Evolutionary conservation across 2,888 invertebrate species (phyloP).

Genomic region (Oxytorus armatus): DNA sequence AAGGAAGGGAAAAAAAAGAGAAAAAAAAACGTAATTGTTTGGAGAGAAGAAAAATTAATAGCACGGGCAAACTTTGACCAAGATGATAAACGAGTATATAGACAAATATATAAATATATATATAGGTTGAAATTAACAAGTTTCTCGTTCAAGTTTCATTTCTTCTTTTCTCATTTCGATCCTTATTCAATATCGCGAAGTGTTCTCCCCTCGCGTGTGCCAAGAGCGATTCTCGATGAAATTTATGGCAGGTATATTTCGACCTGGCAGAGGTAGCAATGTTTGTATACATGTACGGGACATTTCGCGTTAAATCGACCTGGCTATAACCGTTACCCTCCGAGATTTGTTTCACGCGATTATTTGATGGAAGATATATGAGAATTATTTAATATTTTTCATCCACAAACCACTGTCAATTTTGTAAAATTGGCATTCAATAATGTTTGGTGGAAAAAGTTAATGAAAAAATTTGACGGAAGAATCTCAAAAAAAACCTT

Average conservation of each 20-base stretch:
- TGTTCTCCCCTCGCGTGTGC: slow-evolving; percentile 58
- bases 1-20: too few species aligned
- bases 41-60: slow-evolving; percentile 46
- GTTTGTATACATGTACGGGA: slow-evolving; percentile 5
- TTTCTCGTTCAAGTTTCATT: slow-evolving; percentile 44
- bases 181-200: slow-evolving; percentile 58
- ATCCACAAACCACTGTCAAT: too few species aligned
- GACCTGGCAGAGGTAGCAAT: slow-evolving; percentile 38
- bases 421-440: too few species aligned
- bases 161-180: slow-evolving; percentile 35
- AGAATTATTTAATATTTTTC: too few species aligned
- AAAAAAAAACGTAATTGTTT: slow-evolving; percentile 26
- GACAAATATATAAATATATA: not conserved
- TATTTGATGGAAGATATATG: too few species aligned
- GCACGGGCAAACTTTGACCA: slow-evolving; percentile 2
- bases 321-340: not conserved
- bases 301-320: not conserved
- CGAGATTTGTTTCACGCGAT: too few species aligned
- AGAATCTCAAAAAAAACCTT: too few species aligned
- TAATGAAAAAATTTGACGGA: too few species aligned
- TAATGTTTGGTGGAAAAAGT: too few species aligned
- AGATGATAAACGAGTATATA: slow-evolving; percentile 31
- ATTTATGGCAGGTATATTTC: slow-evolving; percentile 61
- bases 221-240: slow-evolving; percentile 47
- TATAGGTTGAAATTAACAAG: slow-evolving; percentile 42